These are phyloP conservation scores for Hydriomena furcata DNA, from an alignment of 2,888 invertebrate genomes.

Conservation along the genomic window DNA sequence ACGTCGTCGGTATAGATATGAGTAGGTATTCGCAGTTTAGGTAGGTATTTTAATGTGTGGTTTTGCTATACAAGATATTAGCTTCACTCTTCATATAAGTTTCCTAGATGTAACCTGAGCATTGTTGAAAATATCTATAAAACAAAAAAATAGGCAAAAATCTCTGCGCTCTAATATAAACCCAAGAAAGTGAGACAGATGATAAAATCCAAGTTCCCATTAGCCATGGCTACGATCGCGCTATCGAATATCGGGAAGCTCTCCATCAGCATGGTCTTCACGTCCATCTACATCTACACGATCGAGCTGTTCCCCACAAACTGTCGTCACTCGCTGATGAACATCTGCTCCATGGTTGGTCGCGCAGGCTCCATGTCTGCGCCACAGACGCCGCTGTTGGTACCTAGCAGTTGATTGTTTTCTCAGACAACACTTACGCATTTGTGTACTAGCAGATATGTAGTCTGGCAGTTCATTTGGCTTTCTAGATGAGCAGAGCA, in stretches of 20 bases:
- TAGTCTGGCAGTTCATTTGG: too few relatives aligned
- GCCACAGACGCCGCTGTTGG: conserved; percentile 85
- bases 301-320: conserved; percentile 86
- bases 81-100: too few relatives aligned
- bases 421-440: neutral
- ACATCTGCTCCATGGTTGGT: conserved; percentile 84
- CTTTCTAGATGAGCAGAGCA: too few relatives aligned
- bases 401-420: conserved; percentile 37
- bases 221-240: neutral
- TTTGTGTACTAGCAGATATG: too few relatives aligned
- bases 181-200: neutral
- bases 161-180: too few relatives aligned
- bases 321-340: conserved; percentile 81
- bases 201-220: neutral
- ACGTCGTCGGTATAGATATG: too few relatives aligned
- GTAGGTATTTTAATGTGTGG: too few relatives aligned
- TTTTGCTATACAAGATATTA: too few relatives aligned
- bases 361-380: conserved; percentile 84
- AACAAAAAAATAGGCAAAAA: too few relatives aligned
- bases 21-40: too few relatives aligned
- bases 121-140: too few relatives aligned
- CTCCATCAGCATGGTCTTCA: conserved; percentile 84
- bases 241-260: conserved; percentile 80
- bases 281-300: conserved; percentile 84
- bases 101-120: too few relatives aligned